Base-by-base conservation (phyloP, 2,797 vertebrate genomes). In the Takifugu ocellatus region DNA sequence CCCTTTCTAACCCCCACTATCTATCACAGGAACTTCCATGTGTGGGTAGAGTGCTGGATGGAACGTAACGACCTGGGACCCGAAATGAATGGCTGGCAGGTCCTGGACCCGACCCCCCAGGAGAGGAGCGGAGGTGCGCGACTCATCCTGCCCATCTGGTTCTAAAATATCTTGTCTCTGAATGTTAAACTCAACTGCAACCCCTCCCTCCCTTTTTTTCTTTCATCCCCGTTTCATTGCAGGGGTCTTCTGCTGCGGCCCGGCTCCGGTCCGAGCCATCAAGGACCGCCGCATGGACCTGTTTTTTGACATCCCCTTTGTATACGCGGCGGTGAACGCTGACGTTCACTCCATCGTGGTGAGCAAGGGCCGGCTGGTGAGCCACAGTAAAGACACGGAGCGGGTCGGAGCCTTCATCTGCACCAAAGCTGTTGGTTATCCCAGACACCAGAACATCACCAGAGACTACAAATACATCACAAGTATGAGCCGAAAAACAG, bases 31-130 rank as follows among this genome's bases (percentile, higher is more conserved):
- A 96, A 98, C 82, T 98, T 93, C 77, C 96, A 98, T 0, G 90
- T 96, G 15, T 99, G 96, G 96, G 93, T 95, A 47, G 97, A 99
- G 86, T 93, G 94, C 70, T 98, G 95, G 94, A 97, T 99, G 92
- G 77, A 71, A n/a, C 91, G 96, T 5, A 77, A 16, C 8, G 96
- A 98, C 77, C 87, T 96, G 2, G 93, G 89, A 3, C 47, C 74
- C 3, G 92, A 78, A 7, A 93, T 92, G 55, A 89, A 93, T 11
- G 96, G 95, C 14, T 98, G 97, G 96, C 97, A 99, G 84, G 92
- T 94, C 61, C 73, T 98, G 50, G 96, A 98, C 26, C 93, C 96
- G 2, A 97, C 96, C 0, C 97, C 96, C 2, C 95, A 97, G 80
- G 89, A 97, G 78, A 92, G 61, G 50, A 98, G 96, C 63, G 68